Evolutionary conservation across 2,888 invertebrate genomes (phyloP).

Genomic region (Brassicogethes aeneus): DNA sequence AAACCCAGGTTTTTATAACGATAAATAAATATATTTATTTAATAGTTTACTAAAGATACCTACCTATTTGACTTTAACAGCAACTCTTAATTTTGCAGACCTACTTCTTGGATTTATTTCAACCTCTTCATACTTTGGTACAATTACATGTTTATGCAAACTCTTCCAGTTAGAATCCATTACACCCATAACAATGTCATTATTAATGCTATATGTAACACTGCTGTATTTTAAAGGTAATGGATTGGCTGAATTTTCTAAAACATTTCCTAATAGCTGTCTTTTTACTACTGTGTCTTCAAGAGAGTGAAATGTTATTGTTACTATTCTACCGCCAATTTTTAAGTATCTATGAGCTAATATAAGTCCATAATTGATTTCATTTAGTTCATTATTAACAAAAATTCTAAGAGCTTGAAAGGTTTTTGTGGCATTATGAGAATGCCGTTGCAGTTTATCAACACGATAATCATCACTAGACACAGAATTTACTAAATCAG

Average conservation of each 20-base stretch:
- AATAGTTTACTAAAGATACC: too few species aligned
- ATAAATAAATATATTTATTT: too few species aligned
- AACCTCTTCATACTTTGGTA: constrained; percentile 66
- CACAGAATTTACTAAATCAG: constrained; percentile 46
- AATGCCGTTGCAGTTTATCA: constrained; percentile 66
- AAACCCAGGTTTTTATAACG: too few species aligned
- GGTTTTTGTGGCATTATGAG: constrained; percentile 83
- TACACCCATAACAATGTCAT: constrained; percentile 52
- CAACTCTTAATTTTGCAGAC: constrained; percentile 82
- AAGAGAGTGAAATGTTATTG: constrained; percentile 85
- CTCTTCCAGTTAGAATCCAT: constrained; percentile 65
- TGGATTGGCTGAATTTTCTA: constrained; percentile 61
- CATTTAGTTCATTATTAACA: constrained; percentile 93
- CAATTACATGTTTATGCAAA: constrained; percentile 70
- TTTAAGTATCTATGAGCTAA: constrained; percentile 70
- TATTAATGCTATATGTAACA: constrained; percentile 50
- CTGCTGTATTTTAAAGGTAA: constrained; percentile 64
- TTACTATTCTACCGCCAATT: constrained; percentile 67
- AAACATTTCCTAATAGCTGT: constrained; percentile 69
- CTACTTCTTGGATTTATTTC: constrained; percentile 73
- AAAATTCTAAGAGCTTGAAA: constrained; percentile 92
- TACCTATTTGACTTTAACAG: constrained; percentile 56
- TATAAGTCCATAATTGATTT: constrained; percentile 81
- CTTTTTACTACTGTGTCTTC: constrained; percentile 92
- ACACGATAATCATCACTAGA: constrained; percentile 37